phyloP scores from a whole-genome alignment of 2,113 vertebrate species.

The Leucosticte australis region DNA sequence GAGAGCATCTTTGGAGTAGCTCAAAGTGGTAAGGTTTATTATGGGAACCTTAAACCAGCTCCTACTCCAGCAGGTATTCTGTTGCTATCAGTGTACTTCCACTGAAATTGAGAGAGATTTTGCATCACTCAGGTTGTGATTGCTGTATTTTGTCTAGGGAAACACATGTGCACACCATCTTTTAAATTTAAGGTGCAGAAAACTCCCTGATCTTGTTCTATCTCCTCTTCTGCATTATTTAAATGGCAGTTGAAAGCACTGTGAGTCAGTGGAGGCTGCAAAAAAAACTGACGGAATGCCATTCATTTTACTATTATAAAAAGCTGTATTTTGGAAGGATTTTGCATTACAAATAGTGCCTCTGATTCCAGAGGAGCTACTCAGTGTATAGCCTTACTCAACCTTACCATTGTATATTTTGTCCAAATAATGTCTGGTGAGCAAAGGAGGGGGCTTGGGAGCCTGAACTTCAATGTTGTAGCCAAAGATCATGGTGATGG shows the following conservation, averaged over 20 bases:
- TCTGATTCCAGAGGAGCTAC: neutral
- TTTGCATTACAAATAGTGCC: neutral
- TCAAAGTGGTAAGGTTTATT: neutral
- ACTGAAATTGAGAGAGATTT: neutral
- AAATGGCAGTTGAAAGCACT: neutral
- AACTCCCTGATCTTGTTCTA: neutral
- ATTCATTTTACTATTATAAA: neutral
- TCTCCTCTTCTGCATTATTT: conserved; percentile 26
- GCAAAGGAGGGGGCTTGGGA: neutral
- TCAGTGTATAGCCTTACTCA: neutral
- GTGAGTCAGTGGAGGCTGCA: neutral
- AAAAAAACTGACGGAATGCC: accelerated
- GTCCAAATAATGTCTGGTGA: neutral
- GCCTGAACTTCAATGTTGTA: neutral
- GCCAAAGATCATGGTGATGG: neutral
- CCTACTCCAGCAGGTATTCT: neutral
- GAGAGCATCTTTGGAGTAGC: neutral
- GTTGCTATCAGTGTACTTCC: neutral
- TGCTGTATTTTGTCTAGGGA: neutral
- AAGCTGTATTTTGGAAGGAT: neutral
- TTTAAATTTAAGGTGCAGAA: neutral
- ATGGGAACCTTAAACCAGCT: neutral
- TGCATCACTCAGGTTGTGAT: neutral
- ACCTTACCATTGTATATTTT: neutral
- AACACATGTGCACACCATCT: neutral